Percentiles rank a stretch among this genome's conserved stretches.
These are phyloP conservation scores for Darevskia mixta DNA, from an alignment of 2,797 vertebrate genomes.

Conservation along the genomic window DNA sequence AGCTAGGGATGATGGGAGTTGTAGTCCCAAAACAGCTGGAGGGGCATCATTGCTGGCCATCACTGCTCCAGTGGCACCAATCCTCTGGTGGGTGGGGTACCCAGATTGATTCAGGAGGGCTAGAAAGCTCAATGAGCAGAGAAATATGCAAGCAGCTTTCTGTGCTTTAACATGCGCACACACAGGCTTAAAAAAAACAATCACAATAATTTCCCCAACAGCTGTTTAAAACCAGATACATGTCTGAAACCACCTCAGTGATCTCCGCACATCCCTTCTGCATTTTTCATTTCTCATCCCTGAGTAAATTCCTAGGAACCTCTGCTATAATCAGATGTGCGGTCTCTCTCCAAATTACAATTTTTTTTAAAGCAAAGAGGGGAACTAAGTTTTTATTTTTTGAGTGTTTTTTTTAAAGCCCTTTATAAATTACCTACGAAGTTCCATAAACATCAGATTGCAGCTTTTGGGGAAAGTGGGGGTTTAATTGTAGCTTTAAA, in stretches of 20 bases:
- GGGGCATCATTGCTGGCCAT: no score
- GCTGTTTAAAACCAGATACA: conserved; percentile 69
- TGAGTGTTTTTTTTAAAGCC: neutral
- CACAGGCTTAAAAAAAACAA: conserved; percentile 44
- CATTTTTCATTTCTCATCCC: conserved; percentile 73
- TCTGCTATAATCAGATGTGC: conserved; percentile 54
- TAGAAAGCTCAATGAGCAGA: neutral
- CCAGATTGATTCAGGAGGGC: neutral
- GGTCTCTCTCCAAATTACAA: conserved; percentile 68
- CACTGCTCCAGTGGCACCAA: no score
- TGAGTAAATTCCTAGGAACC: conserved; percentile 56
- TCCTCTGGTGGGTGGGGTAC: neutral
- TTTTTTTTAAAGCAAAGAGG: conserved; percentile 65
- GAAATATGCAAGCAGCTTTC: neutral
- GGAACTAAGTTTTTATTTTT: conserved; percentile 36
- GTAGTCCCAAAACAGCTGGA: no score
- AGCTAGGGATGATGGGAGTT: no score
- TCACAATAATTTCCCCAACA: conserved; percentile 64
- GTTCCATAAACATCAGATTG: conserved; percentile 74
- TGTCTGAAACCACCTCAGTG: conserved; percentile 58
- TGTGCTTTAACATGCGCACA: neutral
- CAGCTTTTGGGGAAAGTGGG: conserved; percentile 22
- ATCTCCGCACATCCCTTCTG: conserved; percentile 65
- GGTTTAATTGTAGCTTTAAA: conserved; percentile 79
- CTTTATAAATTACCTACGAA: conserved; percentile 82